phyloP scores from a whole-genome alignment of 2,113 vertebrate genomes.

The Osmerus mordax region DNA sequence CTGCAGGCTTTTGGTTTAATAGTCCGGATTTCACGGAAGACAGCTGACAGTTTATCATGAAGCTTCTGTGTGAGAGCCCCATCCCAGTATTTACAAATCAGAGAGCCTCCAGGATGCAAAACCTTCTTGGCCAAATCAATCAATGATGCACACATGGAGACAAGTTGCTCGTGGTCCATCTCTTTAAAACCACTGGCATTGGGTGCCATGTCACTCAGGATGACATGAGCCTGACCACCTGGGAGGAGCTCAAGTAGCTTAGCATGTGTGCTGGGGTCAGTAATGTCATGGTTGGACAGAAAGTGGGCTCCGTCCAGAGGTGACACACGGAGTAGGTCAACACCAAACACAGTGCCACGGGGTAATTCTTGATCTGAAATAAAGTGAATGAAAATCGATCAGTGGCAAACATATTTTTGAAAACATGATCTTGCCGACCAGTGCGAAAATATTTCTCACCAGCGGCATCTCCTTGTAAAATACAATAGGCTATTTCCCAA shows the following conservation, averaged over 20 bases:
- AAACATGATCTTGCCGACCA: neutral
- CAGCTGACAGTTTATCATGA: slow-evolving; percentile 68
- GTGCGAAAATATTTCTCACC: no score
- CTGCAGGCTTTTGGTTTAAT: slow-evolving; percentile 88
- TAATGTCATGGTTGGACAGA: slow-evolving; percentile 76
- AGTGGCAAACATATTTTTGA: neutral
- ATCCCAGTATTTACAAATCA: slow-evolving; percentile 94
- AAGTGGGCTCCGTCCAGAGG: slow-evolving; percentile 86
- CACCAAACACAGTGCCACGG: slow-evolving; percentile 81
- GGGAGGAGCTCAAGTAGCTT: slow-evolving; percentile 79
- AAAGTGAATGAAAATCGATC: neutral
- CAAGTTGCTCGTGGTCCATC: slow-evolving; percentile 85
- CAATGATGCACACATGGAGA: slow-evolving; percentile 77
- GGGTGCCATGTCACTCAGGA: slow-evolving; percentile 94
- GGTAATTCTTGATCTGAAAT: slow-evolving; percentile 72
- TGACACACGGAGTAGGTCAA: slow-evolving; percentile 81
- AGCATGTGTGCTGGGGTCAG: slow-evolving; percentile 63
- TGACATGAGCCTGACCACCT: slow-evolving; percentile 72
- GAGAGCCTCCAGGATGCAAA: slow-evolving; percentile 72
- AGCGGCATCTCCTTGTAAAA: neutral
- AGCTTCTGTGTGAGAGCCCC: slow-evolving; percentile 72
- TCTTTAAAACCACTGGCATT: slow-evolving; percentile 86
- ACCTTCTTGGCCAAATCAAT: slow-evolving; percentile 72
- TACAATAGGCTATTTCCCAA: neutral
- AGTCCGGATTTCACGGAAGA: slow-evolving; percentile 73